Conservation (phyloP, 2,797 vertebrate species). For the Hippopotamyrus pictus region DNA sequence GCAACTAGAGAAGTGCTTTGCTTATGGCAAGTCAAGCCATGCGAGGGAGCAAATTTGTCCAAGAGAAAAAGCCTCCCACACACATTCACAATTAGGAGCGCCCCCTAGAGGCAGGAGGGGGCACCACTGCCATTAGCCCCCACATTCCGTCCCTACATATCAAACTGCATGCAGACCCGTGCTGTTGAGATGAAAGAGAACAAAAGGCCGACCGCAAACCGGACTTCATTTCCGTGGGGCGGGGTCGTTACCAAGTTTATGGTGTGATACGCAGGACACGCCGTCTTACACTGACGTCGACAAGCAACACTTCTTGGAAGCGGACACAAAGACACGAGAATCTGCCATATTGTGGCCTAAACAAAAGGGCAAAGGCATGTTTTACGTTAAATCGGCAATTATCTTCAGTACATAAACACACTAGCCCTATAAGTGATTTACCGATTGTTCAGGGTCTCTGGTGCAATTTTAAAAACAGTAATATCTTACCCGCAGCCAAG, state of each 20-base stretch:
- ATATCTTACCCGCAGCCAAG: neutral
- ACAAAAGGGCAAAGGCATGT: neutral
- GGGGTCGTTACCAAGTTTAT: neutral
- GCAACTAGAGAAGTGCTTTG: neutral
- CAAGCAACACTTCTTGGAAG: conserved; percentile 19
- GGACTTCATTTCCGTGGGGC: neutral
- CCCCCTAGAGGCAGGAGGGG: conserved; percentile 53
- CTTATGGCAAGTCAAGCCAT: neutral
- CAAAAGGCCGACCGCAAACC: neutral
- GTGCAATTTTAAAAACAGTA: neutral
- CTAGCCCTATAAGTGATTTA: neutral
- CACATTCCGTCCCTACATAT: conserved; percentile 56
- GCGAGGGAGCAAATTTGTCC: neutral
- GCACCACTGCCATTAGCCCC: conserved; percentile 48
- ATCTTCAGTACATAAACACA: neutral
- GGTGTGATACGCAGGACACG: neutral
- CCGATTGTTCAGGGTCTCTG: neutral
- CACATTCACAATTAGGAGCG: conserved; percentile 44
- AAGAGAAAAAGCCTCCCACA: neutral
- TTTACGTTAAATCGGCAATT: neutral
- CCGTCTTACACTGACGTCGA: conserved; percentile 33
- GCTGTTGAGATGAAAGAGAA: neutral
- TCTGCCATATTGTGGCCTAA: neutral
- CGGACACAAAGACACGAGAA: neutral
- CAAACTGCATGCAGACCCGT: conserved; percentile 8